These are phyloP conservation scores for Dicyrtoma fusca DNA, from an alignment of 2,888 invertebrate genomes.

Conservation along the genomic window DNA sequence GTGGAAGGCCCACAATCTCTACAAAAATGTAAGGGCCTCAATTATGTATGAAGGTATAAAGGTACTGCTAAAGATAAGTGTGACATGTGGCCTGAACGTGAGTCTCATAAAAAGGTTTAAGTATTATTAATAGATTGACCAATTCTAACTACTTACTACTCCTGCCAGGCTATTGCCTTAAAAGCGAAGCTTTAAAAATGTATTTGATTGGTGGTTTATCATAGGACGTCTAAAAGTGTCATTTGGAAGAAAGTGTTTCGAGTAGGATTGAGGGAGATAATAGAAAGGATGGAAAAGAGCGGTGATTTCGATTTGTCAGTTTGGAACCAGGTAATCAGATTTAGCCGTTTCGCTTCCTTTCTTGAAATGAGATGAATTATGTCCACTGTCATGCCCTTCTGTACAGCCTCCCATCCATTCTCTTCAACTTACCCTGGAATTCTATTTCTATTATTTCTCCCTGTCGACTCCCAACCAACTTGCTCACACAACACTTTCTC, in stretches of 20 bases:
- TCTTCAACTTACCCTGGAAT: not conserved
- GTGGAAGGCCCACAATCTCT: no score
- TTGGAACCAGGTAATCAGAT: constrained; percentile 48
- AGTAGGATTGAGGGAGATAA: constrained; percentile 8
- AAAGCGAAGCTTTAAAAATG: constrained; percentile 4
- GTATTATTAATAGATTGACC: no score
- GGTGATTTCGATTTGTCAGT: constrained; percentile 42
- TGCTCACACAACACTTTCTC: not conserved
- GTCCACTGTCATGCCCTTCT: constrained; percentile 22
- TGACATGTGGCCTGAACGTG: no score
- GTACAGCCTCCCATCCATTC: constrained; percentile 22
- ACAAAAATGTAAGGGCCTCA: no score
- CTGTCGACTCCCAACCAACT: not conserved
- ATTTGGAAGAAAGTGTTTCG: not conserved
- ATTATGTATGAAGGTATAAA: no score
- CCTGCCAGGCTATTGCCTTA: no score
- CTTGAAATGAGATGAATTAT: constrained; percentile 25
- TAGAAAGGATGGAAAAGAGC: constrained; percentile 2
- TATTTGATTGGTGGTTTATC: constrained; percentile 5
- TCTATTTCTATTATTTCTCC: no score
- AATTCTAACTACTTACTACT: no score
- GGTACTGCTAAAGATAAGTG: no score
- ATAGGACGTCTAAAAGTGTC: constrained; percentile 7
- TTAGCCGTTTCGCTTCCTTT: constrained; percentile 32
- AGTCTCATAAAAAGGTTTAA: no score